These are phyloP conservation scores for Stenolophus ochropezus DNA, from an alignment of 2,888 invertebrate genomes.

Conservation along the genomic window DNA sequence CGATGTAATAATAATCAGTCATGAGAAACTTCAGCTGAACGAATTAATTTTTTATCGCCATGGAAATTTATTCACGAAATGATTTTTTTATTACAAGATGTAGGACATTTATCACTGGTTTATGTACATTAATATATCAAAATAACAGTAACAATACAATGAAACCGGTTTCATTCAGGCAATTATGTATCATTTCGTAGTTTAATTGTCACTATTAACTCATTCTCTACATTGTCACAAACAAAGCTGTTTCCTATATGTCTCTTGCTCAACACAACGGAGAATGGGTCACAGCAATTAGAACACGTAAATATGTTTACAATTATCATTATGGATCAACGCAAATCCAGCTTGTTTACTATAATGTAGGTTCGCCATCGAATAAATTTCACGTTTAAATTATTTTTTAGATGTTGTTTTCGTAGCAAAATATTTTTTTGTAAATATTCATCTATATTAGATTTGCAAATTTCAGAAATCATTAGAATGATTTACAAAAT, in stretches of 20 bases:
- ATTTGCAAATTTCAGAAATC: too few species aligned
- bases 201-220: constrained; percentile 34
- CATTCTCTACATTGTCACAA: constrained; percentile 3
- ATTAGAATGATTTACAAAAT: too few species aligned
- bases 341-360: too few species aligned
- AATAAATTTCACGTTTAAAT: too few species aligned
- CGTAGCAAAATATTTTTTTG: too few species aligned
- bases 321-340: too few species aligned
- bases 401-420: too few species aligned
- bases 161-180: constrained; percentile 19
- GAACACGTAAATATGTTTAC: too few species aligned
- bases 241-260: background rate
- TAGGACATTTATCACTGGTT: background rate
- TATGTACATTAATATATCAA: constrained; percentile 9
- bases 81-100: constrained; percentile 1
- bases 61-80: background rate
- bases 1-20: too few species aligned
- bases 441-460: too few species aligned
- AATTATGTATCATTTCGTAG: constrained; percentile 32
- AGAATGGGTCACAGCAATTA: background rate
- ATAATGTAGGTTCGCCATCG: too few species aligned
- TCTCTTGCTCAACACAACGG: background rate
- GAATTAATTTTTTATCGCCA: background rate
- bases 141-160: constrained; percentile 8
- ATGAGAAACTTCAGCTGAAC: too few species aligned